A percentile compares a stretch with the other conserved stretches of the same genome.
Evolutionary conservation across 2,797 vertebrate species (phyloP).

Genomic region (Scolopax bukidnonensis): DNA sequence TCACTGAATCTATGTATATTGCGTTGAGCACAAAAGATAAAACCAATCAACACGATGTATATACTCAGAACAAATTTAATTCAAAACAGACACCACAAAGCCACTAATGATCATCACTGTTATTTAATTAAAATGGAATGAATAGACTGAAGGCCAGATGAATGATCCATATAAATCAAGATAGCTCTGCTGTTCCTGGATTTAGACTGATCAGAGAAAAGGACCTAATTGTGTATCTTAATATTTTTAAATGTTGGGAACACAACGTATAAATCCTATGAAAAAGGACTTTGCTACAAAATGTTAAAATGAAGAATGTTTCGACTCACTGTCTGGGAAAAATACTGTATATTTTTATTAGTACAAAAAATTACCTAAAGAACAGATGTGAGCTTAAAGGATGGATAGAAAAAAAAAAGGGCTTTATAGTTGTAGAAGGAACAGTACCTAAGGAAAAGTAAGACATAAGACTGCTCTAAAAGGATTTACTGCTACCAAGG

Average conservation of each 20-base stretch:
- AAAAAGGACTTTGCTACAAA: background rate
- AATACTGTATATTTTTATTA: background rate
- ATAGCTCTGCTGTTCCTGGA: background rate
- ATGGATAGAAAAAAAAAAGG: background rate
- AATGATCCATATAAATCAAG: background rate
- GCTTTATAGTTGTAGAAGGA: background rate
- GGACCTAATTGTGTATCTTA: background rate
- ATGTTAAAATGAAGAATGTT: background rate
- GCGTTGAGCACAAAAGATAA: constrained; percentile 4
- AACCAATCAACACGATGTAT: background rate
- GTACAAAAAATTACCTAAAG: background rate
- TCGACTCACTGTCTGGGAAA: background rate
- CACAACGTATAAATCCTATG: rapidly evolving
- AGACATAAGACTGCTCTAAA: background rate
- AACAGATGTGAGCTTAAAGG: background rate
- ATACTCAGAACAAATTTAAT: constrained; percentile 15
- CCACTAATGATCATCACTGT: background rate
- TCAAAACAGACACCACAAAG: constrained; percentile 9
- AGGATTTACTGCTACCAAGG: background rate
- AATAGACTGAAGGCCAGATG: constrained; percentile 8
- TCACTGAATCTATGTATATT: background rate
- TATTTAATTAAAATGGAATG: constrained; percentile 33
- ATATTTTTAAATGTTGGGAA: background rate
- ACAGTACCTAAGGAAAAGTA: background rate
- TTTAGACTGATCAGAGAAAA: background rate